phyloP scores from a whole-genome alignment of 92 coral and sea anemone genomes.

The Siderastrea radians region DNA sequence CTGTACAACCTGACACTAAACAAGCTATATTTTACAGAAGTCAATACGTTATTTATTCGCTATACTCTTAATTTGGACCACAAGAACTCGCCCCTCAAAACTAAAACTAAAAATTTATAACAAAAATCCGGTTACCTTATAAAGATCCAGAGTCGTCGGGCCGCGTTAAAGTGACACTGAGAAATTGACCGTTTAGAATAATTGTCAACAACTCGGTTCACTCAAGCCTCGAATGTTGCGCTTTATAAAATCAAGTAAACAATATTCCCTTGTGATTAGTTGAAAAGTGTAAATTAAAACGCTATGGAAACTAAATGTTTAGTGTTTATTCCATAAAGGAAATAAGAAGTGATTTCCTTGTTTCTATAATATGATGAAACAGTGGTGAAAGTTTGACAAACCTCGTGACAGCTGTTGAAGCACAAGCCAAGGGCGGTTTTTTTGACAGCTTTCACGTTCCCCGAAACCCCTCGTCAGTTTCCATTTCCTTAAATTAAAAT shows the following conservation, averaged over 20 bases:
- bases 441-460: not conserved
- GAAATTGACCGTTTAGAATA: not conserved
- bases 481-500: not conserved
- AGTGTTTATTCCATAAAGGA: not conserved
- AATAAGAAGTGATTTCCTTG: not conserved
- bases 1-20: no score
- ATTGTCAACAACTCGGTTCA: not conserved
- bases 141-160: not conserved
- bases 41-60: no score
- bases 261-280: not conserved
- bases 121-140: not conserved
- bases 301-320: not conserved
- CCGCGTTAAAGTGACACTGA: no score
- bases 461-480: not conserved
- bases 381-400: not conserved
- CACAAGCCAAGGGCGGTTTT: not conserved
- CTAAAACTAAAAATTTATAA: not conserved
- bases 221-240: not conserved
- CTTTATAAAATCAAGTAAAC: not conserved
- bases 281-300: not conserved
- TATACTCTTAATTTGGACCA: no score
- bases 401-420: not conserved
- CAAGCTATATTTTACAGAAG: no score
- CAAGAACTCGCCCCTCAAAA: no score
- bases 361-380: not conserved